phyloP scores from a whole-genome alignment of 2,888 invertebrate genomes.

The Synanthedon tipuliformis region DNA sequence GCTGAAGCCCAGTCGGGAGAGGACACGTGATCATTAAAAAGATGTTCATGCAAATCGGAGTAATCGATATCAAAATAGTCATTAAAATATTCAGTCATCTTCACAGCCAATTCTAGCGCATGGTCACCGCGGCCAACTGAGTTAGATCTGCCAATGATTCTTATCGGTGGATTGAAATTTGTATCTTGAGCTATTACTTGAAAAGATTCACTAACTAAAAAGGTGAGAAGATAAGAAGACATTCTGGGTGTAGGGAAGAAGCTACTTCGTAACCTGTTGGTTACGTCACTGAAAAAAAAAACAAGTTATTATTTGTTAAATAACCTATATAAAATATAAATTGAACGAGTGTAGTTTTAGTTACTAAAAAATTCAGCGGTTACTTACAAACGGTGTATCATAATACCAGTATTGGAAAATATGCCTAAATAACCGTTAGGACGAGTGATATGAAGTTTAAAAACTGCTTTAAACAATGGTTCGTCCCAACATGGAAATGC shows the following conservation, averaged over 20 bases:
- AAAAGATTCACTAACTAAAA: constrained; percentile 74
- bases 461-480: constrained; percentile 82
- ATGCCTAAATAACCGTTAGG: constrained; percentile 53
- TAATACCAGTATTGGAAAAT: constrained; percentile 73
- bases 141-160: constrained; percentile 57
- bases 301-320: neutral
- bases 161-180: constrained; percentile 38
- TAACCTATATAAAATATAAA: neutral
- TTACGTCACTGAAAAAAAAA: neutral
- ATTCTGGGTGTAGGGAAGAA: constrained; percentile 74
- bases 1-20: constrained; percentile 65
- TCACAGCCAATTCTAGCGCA: constrained; percentile 39
- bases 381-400: constrained; percentile 25
- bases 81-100: constrained; percentile 47
- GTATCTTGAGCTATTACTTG: constrained; percentile 43
- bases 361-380: neutral
- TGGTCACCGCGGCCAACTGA: constrained; percentile 38
- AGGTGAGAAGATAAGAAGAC: constrained; percentile 88
- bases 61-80: constrained; percentile 51
- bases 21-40: constrained; percentile 52
- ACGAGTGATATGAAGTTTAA: constrained; percentile 74
- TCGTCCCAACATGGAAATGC: constrained; percentile 93
- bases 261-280: constrained; percentile 23
- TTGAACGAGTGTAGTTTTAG: neutral
- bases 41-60: constrained; percentile 32